Percentiles rank a stretch among this genome's conserved stretches.
Conservation (phyloP, 1,140 invertebrate species). For the Goniozus legneri region DNA sequence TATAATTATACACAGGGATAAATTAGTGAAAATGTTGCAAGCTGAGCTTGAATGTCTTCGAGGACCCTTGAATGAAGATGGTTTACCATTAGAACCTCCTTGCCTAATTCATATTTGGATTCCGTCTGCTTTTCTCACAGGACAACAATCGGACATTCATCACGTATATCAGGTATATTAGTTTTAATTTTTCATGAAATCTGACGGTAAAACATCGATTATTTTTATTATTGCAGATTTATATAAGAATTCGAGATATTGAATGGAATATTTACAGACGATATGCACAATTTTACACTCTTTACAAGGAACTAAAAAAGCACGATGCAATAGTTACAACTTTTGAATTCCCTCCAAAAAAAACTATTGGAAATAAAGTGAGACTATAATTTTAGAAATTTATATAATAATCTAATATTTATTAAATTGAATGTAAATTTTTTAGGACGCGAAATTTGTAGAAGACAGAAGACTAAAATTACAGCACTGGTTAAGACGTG, state of each 20-base stretch:
- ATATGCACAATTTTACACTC: slow-evolving; percentile 84
- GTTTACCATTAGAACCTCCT: slow-evolving; percentile 43
- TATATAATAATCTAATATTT: slow-evolving; percentile 9
- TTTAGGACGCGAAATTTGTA: slow-evolving; percentile 74
- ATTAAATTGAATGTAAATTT: slow-evolving; percentile 18
- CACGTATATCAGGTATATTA: slow-evolving; percentile 93
- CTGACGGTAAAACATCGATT: not conserved
- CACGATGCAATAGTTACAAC: slow-evolving; percentile 71
- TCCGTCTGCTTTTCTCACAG: slow-evolving; percentile 84
- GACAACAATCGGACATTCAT: slow-evolving; percentile 70
- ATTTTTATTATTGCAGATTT: slow-evolving; percentile 59
- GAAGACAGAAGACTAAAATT: slow-evolving; percentile 72
- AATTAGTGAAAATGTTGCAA: slow-evolving; percentile 61
- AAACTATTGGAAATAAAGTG: slow-evolving; percentile 86
- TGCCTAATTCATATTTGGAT: slow-evolving; percentile 85
- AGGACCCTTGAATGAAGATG: slow-evolving; percentile 61
- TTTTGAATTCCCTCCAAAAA: slow-evolving; percentile 93
- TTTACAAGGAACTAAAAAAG: slow-evolving; percentile 80
- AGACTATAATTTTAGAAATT: slow-evolving; percentile 7
- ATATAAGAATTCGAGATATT: slow-evolving; percentile 77
- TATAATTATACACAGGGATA: slow-evolving; percentile 56
- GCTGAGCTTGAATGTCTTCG: slow-evolving; percentile 68
- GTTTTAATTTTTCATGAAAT: no score
- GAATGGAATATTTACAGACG: slow-evolving; percentile 93
- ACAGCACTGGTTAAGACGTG: slow-evolving; percentile 73